Evolutionary conservation across 1,140 invertebrate species (phyloP).

Genomic region (Platyura marginata): DNA sequence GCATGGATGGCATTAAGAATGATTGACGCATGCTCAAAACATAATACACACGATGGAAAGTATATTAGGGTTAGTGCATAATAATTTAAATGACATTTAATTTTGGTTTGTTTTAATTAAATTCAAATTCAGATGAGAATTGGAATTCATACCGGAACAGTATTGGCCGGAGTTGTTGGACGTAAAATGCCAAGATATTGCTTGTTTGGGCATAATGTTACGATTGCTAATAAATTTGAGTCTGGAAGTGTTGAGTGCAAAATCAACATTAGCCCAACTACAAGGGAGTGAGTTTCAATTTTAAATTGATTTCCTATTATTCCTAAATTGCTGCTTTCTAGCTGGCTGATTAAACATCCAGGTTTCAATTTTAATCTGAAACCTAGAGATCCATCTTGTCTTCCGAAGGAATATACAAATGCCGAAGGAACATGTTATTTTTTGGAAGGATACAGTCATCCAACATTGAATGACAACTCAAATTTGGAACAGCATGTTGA

Average conservation of each 20-base stretch:
- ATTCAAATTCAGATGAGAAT: constrained; percentile 64
- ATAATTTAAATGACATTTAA: no score
- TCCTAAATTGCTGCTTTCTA: constrained; percentile 22
- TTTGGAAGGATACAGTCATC: constrained; percentile 59
- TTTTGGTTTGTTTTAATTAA: no score
- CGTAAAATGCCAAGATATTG: constrained; percentile 83
- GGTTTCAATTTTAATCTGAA: constrained; percentile 63
- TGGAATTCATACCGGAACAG: constrained; percentile 77
- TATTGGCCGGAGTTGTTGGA: constrained; percentile 76
- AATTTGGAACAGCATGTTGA: constrained; percentile 46
- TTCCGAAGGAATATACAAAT: constrained; percentile 68
- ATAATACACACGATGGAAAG: constrained; percentile 77
- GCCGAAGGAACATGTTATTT: constrained; percentile 70
- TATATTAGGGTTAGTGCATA: constrained; percentile 73
- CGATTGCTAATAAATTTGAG: constrained; percentile 87
- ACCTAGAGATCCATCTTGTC: constrained; percentile 48
- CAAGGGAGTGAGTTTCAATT: constrained; percentile 57
- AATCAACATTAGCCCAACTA: constrained; percentile 85
- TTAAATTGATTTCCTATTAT: neutral
- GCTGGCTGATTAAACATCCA: constrained; percentile 49
- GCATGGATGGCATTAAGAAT: constrained; percentile 84
- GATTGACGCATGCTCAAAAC: constrained; percentile 71
- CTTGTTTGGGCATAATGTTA: constrained; percentile 82
- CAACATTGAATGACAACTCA: constrained; percentile 32
- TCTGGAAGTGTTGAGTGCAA: constrained; percentile 75